These are phyloP conservation scores for Agelastica alni DNA, from an alignment of 2,888 invertebrate species.

Conservation along the genomic window DNA sequence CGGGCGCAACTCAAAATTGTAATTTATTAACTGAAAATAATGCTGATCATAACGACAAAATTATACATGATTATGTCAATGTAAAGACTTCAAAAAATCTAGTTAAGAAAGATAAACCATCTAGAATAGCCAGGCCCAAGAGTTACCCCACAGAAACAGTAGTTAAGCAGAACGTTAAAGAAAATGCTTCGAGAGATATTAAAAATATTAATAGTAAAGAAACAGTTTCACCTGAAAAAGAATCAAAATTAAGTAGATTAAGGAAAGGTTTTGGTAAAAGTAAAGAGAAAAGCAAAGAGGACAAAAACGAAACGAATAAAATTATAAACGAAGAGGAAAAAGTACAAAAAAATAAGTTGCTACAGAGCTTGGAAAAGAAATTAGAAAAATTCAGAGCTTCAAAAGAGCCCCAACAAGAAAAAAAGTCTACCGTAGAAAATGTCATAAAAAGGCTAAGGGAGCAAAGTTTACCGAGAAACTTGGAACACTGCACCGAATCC, in stretches of 20 bases:
- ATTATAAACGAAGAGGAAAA: conserved; percentile 47
- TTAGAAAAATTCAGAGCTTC: conserved; percentile 67
- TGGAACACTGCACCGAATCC: conserved; percentile 63
- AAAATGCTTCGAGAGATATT: conserved; percentile 22
- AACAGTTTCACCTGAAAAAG: conserved; percentile 61
- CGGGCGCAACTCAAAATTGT: conserved; percentile 22
- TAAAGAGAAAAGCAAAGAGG: conserved; percentile 47
- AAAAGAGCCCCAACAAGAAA: conserved; percentile 44
- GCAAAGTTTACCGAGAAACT: conserved; percentile 66
- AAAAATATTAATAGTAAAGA: conserved; percentile 15
- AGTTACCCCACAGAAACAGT: conserved; percentile 61
- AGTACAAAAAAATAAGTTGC: conserved; percentile 60
- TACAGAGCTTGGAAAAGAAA: conserved; percentile 78
- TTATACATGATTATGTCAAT: conserved; percentile 46
- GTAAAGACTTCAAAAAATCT: conserved; percentile 39
- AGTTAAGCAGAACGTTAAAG: conserved; percentile 31
- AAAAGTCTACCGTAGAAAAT: conserved; percentile 59
- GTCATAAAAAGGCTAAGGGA: conserved; percentile 67
- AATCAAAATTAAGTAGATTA: conserved; percentile 57
- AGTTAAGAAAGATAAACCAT: conserved; percentile 52
- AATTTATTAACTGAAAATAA: conserved; percentile 7
- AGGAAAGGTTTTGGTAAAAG: conserved; percentile 44
- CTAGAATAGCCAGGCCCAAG: conserved; percentile 61
- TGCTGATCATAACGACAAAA: conserved; percentile 18
- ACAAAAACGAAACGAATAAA: conserved; percentile 46